Conservation (phyloP, 2,113 vertebrate genomes). For the Siphamia tubifer region DNA sequence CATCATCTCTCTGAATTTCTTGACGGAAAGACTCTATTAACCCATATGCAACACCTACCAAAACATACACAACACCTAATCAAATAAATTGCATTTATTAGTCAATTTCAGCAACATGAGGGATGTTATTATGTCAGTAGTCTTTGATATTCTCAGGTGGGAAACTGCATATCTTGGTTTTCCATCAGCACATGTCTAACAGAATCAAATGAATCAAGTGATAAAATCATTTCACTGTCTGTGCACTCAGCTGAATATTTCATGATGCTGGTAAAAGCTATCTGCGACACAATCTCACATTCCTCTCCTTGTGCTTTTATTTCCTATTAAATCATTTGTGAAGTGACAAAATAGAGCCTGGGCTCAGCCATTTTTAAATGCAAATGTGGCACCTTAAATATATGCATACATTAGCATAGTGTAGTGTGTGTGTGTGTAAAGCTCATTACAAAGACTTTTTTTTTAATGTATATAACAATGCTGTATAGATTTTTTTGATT, state of each 20-base stretch:
- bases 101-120: not conserved
- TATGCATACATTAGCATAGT: conserved; percentile 7
- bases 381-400: conserved; percentile 12
- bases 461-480: not conserved
- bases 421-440: too few species aligned
- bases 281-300: not conserved
- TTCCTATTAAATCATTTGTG: conserved; percentile 39
- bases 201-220: conserved; percentile 40
- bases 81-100: not conserved
- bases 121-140: not conserved
- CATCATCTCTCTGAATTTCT: not conserved
- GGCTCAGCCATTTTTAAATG: conserved; percentile 26
- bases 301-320: conserved; percentile 43
- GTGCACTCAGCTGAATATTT: conserved; percentile 60
- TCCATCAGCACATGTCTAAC: conserved; percentile 14
- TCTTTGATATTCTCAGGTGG: not conserved
- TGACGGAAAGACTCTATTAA: not conserved
- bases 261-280: conserved; percentile 40
- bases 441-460: not conserved
- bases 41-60: not conserved
- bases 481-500: not conserved
- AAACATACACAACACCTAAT: not conserved
- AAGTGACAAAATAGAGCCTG: conserved; percentile 5
- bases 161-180: not conserved
- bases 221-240: conserved; percentile 55